A percentile compares a stretch with the other conserved stretches of the same genome.
Conservation (phyloP, 2,888 invertebrate genomes). For the Drosophila flavopinicola region DNA sequence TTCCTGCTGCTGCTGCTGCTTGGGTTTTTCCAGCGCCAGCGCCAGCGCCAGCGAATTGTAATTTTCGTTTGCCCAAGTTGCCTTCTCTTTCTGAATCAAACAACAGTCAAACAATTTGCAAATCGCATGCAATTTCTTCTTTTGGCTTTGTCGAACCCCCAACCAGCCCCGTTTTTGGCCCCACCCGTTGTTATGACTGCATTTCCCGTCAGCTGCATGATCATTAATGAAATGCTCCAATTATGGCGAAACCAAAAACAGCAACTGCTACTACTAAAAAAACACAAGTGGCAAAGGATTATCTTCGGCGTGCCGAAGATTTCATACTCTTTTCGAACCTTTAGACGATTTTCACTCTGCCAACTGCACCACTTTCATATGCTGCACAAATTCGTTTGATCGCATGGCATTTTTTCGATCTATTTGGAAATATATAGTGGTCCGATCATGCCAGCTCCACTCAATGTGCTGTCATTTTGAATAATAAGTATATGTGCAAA, state of each 20-base stretch:
- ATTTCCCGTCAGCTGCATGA: slow-evolving; percentile 59
- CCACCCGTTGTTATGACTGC: slow-evolving; percentile 31
- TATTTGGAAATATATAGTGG: no score
- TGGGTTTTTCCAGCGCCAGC: slow-evolving; percentile 37
- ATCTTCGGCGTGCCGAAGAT: no score
- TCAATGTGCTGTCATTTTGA: no score
- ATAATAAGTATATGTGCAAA: no score
- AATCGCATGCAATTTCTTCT: slow-evolving; percentile 65
- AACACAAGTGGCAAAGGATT: background rate
- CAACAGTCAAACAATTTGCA: slow-evolving; percentile 70
- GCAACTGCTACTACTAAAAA: slow-evolving; percentile 5
- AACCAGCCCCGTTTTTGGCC: slow-evolving; percentile 27
- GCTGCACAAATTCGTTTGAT: no score
- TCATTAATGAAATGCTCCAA: slow-evolving; percentile 74
- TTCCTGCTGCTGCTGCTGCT: slow-evolving; percentile 33
- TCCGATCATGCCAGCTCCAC: no score
- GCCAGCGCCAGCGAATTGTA: slow-evolving; percentile 46
- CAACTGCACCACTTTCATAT: no score
- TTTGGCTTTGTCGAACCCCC: slow-evolving; percentile 39
- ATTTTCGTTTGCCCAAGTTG: slow-evolving; percentile 34
- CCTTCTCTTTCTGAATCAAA: slow-evolving; percentile 81
- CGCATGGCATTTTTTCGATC: no score
- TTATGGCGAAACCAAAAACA: slow-evolving; percentile 43
- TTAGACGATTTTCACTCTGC: no score
- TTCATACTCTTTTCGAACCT: no score